Base-by-base conservation (phyloP, 2,888 invertebrate genomes). In the Polydrusus tereticollis region DNA sequence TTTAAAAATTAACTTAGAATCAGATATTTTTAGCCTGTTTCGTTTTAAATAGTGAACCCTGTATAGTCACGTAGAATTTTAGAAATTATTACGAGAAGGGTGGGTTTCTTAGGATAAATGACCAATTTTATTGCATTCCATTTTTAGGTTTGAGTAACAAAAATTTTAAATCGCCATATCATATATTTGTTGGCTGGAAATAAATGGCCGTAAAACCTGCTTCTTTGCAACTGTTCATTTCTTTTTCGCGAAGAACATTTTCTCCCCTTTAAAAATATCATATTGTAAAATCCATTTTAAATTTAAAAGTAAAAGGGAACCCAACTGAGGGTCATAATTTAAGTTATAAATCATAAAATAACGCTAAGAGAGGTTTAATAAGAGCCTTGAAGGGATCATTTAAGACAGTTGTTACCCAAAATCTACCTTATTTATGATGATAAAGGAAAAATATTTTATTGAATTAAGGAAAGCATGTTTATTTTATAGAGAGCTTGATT, bases 361-460 rank as follows among this genome's bases (percentile, higher is more conserved):
- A 59, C 73, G 69, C 60, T 62, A 55, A 57, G 58, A 59, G 70
- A 64, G 72, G 36, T 70, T 70, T 73, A 73, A 73, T 73, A 73
- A 73, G 70, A 68, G 64, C 68, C 73, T 73, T 73, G 69, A 33
- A 71, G 74, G 68, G 66, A 69, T 74, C 74, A 68, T 74, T 74
- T 60, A 57, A 67, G 68, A 70, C 74, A 74, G 74, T 74, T 74
- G 74, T 71, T 74, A 63, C 74, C 66, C 38, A 41, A 67, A 63
- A 71, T 70, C 66, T 60, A 69, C 73, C 36, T 70, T 73, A 73
- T 73, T 73, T 70, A 73, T 73, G 57, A 70, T 74, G 74, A 64
- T 71, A 45, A 59, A 57, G 41, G 36, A 36, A 63, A 58, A 64
- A 68, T 65, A 69, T 64, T 69, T 69, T 64, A 65, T 58, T 45